phyloP scores from a whole-genome alignment of 2,113 vertebrate species.

The Myotis yumanensis region DNA sequence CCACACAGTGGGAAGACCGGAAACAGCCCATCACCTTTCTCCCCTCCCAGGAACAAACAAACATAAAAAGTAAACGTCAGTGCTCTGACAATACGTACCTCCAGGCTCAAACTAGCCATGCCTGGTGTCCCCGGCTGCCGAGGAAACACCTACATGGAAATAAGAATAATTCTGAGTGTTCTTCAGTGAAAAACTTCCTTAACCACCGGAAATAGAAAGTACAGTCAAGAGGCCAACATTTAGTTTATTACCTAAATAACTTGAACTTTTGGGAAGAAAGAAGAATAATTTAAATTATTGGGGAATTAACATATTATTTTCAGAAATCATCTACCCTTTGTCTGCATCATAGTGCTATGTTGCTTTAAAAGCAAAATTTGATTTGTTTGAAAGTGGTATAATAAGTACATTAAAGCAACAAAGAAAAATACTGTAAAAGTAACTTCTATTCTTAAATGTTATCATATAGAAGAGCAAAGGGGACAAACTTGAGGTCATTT shows the following conservation, averaged over 20 bases:
- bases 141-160: constrained; percentile 62
- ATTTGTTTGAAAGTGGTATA: constrained; percentile 1
- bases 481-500: neutral
- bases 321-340: neutral
- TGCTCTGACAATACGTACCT: constrained; percentile 57
- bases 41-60: neutral
- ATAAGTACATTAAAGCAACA: constrained; percentile 11
- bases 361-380: constrained; percentile 35
- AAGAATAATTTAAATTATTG: constrained; percentile 19
- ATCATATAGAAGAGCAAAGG: neutral
- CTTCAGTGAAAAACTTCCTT: neutral
- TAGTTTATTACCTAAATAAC: neutral
- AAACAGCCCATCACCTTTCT: neutral
- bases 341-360: neutral
- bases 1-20: neutral
- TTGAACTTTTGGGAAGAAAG: constrained; percentile 4
- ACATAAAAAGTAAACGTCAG: neutral
- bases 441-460: neutral
- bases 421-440: neutral
- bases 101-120: constrained; percentile 70
- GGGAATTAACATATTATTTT: neutral
- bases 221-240: neutral
- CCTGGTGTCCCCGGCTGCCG: constrained; percentile 54
- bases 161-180: constrained; percentile 29
- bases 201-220: neutral